Conservation (phyloP, 1,140 invertebrate species). For the Diorhabda elongata region DNA sequence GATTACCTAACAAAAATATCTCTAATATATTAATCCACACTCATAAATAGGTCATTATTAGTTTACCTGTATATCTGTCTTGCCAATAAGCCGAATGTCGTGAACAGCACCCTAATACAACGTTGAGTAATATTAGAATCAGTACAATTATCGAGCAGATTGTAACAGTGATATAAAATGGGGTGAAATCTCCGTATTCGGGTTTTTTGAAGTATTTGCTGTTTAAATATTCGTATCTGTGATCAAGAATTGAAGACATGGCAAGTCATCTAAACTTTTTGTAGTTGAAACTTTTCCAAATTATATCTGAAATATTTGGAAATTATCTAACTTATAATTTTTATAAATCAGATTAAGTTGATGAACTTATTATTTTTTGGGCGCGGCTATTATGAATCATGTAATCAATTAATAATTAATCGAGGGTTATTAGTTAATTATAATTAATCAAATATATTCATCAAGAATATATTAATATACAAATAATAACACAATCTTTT, state of each 20-base stretch:
- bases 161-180: constrained; percentile 68
- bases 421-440: too few species aligned
- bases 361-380: too few species aligned
- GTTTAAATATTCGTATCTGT: constrained; percentile 60
- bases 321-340: too few species aligned
- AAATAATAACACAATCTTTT: too few species aligned
- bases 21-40: constrained; percentile 12
- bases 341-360: too few species aligned
- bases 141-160: constrained; percentile 69
- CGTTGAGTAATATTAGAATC: constrained; percentile 67
- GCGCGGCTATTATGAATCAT: too few species aligned
- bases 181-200: constrained; percentile 56
- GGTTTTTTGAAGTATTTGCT: constrained; percentile 61
- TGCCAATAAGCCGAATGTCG: constrained; percentile 75
- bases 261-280: constrained; percentile 6
- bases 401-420: too few species aligned
- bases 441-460: too few species aligned
- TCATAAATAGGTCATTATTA: not conserved
- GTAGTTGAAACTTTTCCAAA: too few species aligned
- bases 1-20: constrained; percentile 60
- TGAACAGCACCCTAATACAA: constrained; percentile 75
- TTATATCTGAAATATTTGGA: too few species aligned
- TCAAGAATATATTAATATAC: too few species aligned
- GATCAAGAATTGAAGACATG: constrained; percentile 45
- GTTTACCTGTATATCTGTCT: constrained; percentile 71